These are phyloP conservation scores for Lepidurus apus DNA, from an alignment of 1,140 invertebrate species.

Conservation along the genomic window DNA sequence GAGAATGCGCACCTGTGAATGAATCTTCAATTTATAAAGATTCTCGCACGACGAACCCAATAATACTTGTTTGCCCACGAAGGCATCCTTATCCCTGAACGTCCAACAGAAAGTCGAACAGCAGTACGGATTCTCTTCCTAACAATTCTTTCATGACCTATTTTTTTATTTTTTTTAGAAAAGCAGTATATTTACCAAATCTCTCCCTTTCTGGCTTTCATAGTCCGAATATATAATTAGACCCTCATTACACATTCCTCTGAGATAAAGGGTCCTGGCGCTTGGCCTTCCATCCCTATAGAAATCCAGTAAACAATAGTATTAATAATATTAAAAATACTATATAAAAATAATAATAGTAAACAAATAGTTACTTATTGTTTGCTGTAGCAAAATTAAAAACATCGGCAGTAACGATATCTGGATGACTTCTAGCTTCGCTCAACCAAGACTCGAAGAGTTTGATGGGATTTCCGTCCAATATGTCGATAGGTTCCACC, in stretches of 20 bases:
- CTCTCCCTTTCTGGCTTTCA: constrained; percentile 27
- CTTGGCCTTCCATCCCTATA: constrained; percentile 7
- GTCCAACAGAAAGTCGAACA: constrained; percentile 27
- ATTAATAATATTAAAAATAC: background rate
- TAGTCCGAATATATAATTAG: constrained; percentile 6
- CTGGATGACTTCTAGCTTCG: background rate
- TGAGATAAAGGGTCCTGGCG: background rate
- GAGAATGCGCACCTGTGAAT: constrained; percentile 22
- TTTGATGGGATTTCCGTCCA: background rate
- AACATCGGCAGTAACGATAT: background rate
- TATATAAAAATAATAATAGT: background rate
- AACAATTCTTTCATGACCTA: background rate
- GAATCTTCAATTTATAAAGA: background rate
- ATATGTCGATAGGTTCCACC: background rate
- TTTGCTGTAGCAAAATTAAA: background rate
- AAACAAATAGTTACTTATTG: background rate
- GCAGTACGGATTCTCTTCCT: constrained; percentile 28
- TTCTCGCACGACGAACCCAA: background rate
- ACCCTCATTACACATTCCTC: constrained; percentile 22
- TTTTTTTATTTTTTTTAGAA: background rate
- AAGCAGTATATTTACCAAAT: constrained; percentile 22
- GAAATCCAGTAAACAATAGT: background rate
- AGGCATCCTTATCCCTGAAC: constrained; percentile 4
- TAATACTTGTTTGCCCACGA: constrained; percentile 14
- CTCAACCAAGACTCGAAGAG: background rate